These are phyloP conservation scores for Axis porcinus DNA, from an alignment of 2,113 vertebrate genomes.

Conservation along the genomic window DNA sequence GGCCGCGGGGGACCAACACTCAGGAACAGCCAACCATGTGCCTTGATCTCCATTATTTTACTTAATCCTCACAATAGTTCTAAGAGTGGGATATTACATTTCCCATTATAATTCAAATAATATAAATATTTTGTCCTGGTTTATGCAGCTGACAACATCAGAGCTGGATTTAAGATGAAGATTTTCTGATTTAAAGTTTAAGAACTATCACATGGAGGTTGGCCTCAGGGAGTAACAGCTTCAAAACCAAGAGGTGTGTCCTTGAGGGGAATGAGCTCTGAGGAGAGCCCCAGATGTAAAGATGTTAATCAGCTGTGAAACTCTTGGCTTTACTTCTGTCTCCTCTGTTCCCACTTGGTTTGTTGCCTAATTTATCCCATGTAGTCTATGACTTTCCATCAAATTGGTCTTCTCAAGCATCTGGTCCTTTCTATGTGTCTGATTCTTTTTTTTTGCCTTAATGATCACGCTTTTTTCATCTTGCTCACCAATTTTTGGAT, in stretches of 20 bases:
- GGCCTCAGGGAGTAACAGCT: background rate
- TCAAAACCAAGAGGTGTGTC: background rate
- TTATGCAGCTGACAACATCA: background rate
- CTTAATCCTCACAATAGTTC: background rate
- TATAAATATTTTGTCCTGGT: background rate
- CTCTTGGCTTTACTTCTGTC: background rate
- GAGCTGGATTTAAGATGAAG: background rate
- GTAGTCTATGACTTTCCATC: background rate
- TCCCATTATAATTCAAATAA: background rate
- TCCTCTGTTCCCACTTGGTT: background rate
- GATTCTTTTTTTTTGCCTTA: constrained; percentile 5
- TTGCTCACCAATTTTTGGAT: background rate
- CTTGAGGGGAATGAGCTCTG: background rate
- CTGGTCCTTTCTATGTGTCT: background rate
- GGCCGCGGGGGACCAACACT: background rate
- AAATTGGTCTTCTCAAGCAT: background rate
- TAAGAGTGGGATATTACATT: background rate
- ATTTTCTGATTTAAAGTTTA: background rate
- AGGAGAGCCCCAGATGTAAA: background rate
- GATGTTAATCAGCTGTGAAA: background rate
- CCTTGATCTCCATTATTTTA: background rate
- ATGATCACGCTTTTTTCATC: background rate
- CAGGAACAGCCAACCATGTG: background rate
- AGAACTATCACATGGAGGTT: background rate
- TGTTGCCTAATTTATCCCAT: background rate